Conservation (phyloP, 1,140 invertebrate genomes). For the Drosophila repletoides region DNA sequence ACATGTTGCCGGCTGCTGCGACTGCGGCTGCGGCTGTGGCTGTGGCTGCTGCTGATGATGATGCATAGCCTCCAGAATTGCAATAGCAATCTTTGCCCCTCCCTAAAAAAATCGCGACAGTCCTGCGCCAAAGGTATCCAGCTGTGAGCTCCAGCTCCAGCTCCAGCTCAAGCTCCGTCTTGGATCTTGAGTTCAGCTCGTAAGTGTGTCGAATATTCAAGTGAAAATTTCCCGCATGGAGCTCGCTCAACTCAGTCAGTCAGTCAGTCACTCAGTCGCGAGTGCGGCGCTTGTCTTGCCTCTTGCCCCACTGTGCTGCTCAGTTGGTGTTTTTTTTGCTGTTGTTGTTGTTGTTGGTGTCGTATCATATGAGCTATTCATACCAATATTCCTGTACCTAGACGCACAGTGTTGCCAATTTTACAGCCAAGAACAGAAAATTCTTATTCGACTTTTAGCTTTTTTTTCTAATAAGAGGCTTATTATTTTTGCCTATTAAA, state of each 20-base stretch:
- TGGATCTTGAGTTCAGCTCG: not conserved
- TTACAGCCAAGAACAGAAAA: too few relatives aligned
- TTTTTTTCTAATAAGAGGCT: too few relatives aligned
- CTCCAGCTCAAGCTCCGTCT: not conserved
- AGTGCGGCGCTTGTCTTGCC: conserved; percentile 66
- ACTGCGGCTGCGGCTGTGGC: too few relatives aligned
- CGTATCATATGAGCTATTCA: not conserved
- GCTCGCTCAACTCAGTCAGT: too few relatives aligned
- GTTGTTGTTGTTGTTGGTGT: conserved; percentile 66
- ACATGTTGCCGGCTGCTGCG: conserved; percentile 63
- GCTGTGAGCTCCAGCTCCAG: conserved; percentile 42
- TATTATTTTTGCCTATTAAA: too few relatives aligned
- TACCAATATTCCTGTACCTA: not conserved
- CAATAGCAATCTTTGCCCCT: conserved; percentile 59
- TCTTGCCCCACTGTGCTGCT: too few relatives aligned
- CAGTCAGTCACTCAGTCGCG: conserved; percentile 41
- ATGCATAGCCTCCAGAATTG: conserved; percentile 77
- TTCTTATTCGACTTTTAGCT: too few relatives aligned
- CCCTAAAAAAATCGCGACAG: conserved; percentile 48
- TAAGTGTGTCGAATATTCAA: conserved; percentile 80
- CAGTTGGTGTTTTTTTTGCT: too few relatives aligned
- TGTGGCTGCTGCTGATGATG: conserved; percentile 69
- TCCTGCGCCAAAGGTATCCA: conserved; percentile 54
- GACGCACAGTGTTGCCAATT: too few relatives aligned
- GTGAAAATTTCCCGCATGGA: conserved; percentile 68